A percentile compares a stretch with the other conserved stretches of the same genome.
Conservation (phyloP, 2,888 invertebrate genomes). For the Hirtodrosophila alboralis region DNA sequence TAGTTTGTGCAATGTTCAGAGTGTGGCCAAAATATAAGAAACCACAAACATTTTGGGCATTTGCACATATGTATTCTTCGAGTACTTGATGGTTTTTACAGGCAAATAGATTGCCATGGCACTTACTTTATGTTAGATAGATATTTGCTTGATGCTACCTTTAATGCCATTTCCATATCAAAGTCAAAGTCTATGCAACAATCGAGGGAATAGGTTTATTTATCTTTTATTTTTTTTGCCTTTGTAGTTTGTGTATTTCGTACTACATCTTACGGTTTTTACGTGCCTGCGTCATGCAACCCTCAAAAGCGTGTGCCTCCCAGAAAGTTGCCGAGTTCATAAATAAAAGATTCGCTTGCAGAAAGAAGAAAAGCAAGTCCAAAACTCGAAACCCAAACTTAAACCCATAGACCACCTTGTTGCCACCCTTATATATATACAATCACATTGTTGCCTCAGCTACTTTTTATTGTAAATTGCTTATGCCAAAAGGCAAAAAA, state of each 20-base stretch:
- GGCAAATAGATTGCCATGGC: conserved; percentile 10
- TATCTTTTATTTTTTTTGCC: too few species aligned
- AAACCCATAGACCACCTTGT: background rate
- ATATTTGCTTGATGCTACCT: too few species aligned
- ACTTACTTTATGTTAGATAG: conserved; percentile 1
- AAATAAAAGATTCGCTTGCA: conserved; percentile 73
- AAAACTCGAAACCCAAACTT: background rate
- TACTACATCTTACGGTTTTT: conserved; percentile 35
- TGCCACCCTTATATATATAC: conserved; percentile 24
- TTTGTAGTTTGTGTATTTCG: conserved; percentile 35
- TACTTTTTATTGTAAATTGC: conserved; percentile 77
- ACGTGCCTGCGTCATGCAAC: conserved; percentile 49
- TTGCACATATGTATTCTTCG: background rate
- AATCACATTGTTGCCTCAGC: conserved; percentile 62
- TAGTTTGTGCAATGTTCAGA: conserved; percentile 5
- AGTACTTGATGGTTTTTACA: background rate
- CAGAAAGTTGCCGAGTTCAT: conserved; percentile 51
- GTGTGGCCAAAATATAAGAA: background rate
- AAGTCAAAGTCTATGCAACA: conserved; percentile 31
- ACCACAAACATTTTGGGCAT: background rate
- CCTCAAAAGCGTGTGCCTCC: conserved; percentile 33
- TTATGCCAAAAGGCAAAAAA: conserved; percentile 67
- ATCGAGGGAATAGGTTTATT: background rate
- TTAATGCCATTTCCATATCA: conserved; percentile 54
- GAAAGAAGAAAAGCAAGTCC: background rate